A percentile compares a stretch with the other conserved stretches of the same genome.
phyloP scores from a whole-genome alignment of 2,888 invertebrate species.

The Cecidostiba fungosa region DNA sequence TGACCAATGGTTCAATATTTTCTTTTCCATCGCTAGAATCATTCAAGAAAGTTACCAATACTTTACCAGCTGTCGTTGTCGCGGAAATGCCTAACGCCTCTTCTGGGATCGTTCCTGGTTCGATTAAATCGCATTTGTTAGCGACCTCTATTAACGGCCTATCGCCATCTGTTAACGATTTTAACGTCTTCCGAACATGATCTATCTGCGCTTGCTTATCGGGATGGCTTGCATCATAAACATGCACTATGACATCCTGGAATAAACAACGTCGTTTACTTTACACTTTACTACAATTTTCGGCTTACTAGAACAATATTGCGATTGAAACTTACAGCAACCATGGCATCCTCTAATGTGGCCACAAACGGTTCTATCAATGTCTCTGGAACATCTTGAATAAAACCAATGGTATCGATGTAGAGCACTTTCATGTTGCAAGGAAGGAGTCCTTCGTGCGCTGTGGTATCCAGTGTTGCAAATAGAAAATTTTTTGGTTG shows the following conservation, averaged over 20 bases:
- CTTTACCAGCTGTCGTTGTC: slow-evolving; percentile 78
- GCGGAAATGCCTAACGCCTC: slow-evolving; percentile 81
- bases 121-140: slow-evolving; percentile 87
- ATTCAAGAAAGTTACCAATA: not conserved
- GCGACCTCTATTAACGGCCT: slow-evolving; percentile 84
- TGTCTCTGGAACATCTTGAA: slow-evolving; percentile 90
- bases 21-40: not conserved
- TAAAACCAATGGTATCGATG: slow-evolving; percentile 94
- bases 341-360: slow-evolving; percentile 90
- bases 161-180: slow-evolving; percentile 80
- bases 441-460: slow-evolving; percentile 87
- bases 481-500: slow-evolving; percentile 89
- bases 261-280: slow-evolving; percentile 66
- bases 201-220: slow-evolving; percentile 85
- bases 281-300: slow-evolving; percentile 15
- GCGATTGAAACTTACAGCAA: slow-evolving; percentile 82
- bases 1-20: not conserved
- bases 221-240: slow-evolving; percentile 89
- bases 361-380: slow-evolving; percentile 90
- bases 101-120: slow-evolving; percentile 67
- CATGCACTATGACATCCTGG: slow-evolving; percentile 90
- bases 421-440: slow-evolving; percentile 85
- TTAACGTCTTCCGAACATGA: slow-evolving; percentile 86
- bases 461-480: slow-evolving; percentile 92
- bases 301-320: slow-evolving; percentile 20